A percentile compares a stretch with the other conserved stretches of the same genome.
Conservation (phyloP, 2,888 invertebrate species). For the Drosophila kuntzei region DNA sequence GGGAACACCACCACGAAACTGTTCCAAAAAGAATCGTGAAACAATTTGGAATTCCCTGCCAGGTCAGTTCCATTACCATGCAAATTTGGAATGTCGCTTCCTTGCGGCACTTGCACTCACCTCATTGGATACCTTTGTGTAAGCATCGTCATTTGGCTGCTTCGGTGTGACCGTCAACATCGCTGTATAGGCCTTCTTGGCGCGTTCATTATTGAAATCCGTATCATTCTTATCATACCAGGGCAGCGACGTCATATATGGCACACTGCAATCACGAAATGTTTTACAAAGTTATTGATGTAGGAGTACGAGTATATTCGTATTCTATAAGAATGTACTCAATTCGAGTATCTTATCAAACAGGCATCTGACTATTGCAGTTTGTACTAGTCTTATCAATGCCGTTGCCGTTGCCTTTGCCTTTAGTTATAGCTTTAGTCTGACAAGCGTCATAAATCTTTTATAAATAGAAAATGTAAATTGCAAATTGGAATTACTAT, state of each 20-base stretch:
- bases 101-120: conserved; percentile 84
- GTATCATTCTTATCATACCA: conserved; percentile 95
- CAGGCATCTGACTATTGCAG: conserved; percentile 9
- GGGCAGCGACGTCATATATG: conserved; percentile 89
- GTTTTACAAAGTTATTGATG: conserved; percentile 21
- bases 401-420: conserved; percentile 14
- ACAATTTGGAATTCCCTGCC: conserved; percentile 16
- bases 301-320: background rate
- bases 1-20: background rate
- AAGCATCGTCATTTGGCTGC: conserved; percentile 91
- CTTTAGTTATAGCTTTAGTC: conserved; percentile 25
- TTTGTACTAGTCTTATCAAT: conserved; percentile 47
- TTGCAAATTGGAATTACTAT: conserved; percentile 30
- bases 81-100: conserved; percentile 36
- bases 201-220: conserved; percentile 92
- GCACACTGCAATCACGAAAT: conserved; percentile 86
- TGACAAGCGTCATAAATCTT: conserved; percentile 62
- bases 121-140: conserved; percentile 91
- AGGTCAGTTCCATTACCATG: conserved; percentile 53
- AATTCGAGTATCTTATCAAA: conserved; percentile 23
- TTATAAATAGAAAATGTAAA: conserved; percentile 63
- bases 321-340: background rate
- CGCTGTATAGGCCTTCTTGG: conserved; percentile 93
- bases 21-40: conserved; percentile 7
- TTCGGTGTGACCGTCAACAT: conserved; percentile 95